Conservation (phyloP, 30 jellyfish, hydroid and myxozoan species). For the Morbakka virulenta region DNA sequence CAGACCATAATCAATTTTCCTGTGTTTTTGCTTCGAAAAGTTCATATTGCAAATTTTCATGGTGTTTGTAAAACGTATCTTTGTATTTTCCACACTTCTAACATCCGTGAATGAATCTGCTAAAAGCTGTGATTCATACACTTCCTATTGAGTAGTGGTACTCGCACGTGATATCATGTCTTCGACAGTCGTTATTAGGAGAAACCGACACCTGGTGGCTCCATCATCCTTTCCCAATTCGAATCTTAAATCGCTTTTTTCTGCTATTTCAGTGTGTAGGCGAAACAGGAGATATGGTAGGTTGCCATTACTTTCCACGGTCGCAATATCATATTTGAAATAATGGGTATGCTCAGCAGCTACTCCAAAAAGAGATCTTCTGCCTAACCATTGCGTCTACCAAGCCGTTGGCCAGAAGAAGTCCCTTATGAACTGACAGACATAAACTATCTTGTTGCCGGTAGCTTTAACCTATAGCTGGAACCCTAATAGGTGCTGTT, state of each 20-base stretch:
- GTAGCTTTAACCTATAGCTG: no score
- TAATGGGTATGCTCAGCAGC: no score
- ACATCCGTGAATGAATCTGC: neutral
- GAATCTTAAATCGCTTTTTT: neutral
- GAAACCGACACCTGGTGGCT: neutral
- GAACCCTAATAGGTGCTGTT: no score
- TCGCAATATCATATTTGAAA: no score
- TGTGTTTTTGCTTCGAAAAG: neutral
- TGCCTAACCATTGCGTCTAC: no score
- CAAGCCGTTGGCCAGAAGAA: no score
- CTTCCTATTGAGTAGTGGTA: neutral
- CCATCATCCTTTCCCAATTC: neutral
- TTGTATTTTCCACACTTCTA: neutral
- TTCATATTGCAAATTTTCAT: neutral
- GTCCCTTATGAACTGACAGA: no score
- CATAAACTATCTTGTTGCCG: no score
- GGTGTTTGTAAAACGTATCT: neutral
- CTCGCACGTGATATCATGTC: neutral
- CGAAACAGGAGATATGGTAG: neutral
- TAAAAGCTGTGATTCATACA: neutral
- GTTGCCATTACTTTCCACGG: no score
- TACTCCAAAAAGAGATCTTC: no score
- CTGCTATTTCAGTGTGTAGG: neutral
- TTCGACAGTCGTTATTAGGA: neutral
- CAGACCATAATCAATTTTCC: neutral